Percentiles rank a stretch among this genome's conserved stretches.
Evolutionary conservation across 2,888 invertebrate species (phyloP).

Genomic region (Sympetrum striolatum): DNA sequence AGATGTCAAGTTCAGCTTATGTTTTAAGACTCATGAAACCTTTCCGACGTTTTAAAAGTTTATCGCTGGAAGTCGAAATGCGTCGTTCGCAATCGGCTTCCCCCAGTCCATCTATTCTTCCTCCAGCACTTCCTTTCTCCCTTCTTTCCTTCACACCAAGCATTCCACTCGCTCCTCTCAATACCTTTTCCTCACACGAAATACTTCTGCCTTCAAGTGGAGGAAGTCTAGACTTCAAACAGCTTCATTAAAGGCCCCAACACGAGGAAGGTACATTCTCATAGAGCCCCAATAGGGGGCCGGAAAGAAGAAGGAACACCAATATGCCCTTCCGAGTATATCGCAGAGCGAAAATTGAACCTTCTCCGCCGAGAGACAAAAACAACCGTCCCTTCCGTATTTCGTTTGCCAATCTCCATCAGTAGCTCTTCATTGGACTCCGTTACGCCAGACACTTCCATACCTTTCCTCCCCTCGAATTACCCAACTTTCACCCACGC

Average conservation of each 20-base stretch:
- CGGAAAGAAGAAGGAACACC: not conserved
- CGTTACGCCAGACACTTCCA: not conserved
- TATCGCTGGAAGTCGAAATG: no score
- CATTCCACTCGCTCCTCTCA: not conserved
- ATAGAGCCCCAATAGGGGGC: not conserved
- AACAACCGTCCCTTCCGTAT: not conserved
- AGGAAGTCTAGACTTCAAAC: not conserved
- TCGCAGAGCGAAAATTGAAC: conserved; percentile 6
- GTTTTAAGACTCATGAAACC: no score
- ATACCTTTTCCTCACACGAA: not conserved
- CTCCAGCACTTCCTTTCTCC: not conserved
- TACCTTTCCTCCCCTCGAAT: not conserved
- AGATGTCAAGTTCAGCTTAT: no score
- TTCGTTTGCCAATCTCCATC: not conserved
- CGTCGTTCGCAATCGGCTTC: no score
- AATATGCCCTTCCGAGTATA: not conserved
- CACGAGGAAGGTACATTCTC: not conserved
- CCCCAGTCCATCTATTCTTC: not conserved
- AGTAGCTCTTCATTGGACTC: not conserved
- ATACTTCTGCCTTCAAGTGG: not conserved
- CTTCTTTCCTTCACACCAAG: not conserved
- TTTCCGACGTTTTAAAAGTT: no score
- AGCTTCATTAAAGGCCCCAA: conserved; percentile 30
- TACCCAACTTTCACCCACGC: not conserved
- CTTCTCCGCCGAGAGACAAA: not conserved